Conservation (phyloP, 2,888 invertebrate genomes). For the Tenthredo amoena region DNA sequence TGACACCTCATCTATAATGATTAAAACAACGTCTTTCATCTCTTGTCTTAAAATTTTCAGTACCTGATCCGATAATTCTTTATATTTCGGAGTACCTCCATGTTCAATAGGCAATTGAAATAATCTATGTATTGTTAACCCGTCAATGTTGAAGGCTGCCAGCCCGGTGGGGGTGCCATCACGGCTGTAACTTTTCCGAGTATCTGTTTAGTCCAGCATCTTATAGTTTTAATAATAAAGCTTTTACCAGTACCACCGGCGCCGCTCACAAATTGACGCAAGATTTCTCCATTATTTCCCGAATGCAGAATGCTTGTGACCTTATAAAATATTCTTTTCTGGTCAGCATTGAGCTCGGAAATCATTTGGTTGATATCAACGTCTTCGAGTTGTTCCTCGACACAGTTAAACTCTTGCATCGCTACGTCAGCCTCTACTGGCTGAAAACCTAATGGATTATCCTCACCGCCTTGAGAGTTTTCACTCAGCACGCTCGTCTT, state of each 20-base stretch:
- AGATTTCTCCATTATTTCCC: conserved; percentile 38
- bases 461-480: background rate
- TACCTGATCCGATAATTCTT: conserved; percentile 63
- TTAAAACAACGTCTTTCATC: conserved; percentile 64
- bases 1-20: conserved; percentile 66
- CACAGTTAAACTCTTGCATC: conserved; percentile 52
- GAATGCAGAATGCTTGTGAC: conserved; percentile 47
- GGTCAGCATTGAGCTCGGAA: conserved; percentile 59
- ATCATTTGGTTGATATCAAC: conserved; percentile 57
- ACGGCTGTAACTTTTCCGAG: conserved; percentile 65
- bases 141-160: conserved; percentile 71
- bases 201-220: conserved; percentile 63
- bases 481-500: conserved; percentile 42
- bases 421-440: conserved; percentile 34
- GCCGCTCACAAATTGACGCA: conserved; percentile 63
- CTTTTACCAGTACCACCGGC: conserved; percentile 69
- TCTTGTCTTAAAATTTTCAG: conserved; percentile 63
- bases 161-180: conserved; percentile 69
- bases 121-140: conserved; percentile 68
- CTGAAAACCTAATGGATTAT: conserved; percentile 24
- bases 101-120: conserved; percentile 70
- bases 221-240: conserved; percentile 66
- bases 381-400: conserved; percentile 24
- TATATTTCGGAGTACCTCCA: conserved; percentile 66
- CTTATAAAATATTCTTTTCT: conserved; percentile 58